Percentiles rank a stretch among this genome's conserved stretches.
Evolutionary conservation across 2,113 vertebrate genomes (phyloP).

Genomic region (Hemiscyllium ocellatum): DNA sequence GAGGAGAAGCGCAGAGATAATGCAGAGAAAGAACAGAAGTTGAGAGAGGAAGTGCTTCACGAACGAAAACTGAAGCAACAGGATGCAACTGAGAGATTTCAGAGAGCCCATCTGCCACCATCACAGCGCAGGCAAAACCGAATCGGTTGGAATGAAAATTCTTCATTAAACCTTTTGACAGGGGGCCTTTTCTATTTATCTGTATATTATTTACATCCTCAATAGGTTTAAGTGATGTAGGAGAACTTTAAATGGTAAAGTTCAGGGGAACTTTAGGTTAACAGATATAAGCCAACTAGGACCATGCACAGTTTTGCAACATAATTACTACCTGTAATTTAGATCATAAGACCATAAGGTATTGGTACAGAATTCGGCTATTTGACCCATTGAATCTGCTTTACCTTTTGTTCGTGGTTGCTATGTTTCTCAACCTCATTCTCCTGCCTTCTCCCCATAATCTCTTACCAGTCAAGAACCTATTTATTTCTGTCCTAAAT

Average conservation of each 20-base stretch:
- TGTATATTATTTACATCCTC: neutral
- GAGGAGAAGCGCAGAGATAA: conserved; percentile 68
- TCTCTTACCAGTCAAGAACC: no score
- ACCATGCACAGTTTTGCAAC: neutral
- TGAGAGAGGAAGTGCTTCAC: conserved; percentile 70
- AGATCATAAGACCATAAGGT: no score
- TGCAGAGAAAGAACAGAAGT: conserved; percentile 67
- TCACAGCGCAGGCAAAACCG: conserved; percentile 54
- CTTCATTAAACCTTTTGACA: neutral
- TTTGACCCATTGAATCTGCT: no score
- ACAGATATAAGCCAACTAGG: neutral
- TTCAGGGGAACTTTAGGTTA: neutral
- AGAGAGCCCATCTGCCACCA: conserved; percentile 63
- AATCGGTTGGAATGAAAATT: conserved; percentile 4
- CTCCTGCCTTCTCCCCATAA: no score
- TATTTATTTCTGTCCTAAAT: no score
- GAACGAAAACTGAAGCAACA: conserved; percentile 71
- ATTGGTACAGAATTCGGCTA: no score
- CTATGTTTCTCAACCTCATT: no score
- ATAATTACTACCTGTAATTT: neutral
- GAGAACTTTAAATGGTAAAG: no score
- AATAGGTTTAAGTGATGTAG: neutral
- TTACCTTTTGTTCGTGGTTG: no score
- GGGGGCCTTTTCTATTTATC: neutral
- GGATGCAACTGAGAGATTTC: conserved; percentile 83